Evolutionary conservation across 37 sponge, comb jelly and placozoan genomes (phyloP).

Genomic region (Bolinopsis microptera): DNA sequence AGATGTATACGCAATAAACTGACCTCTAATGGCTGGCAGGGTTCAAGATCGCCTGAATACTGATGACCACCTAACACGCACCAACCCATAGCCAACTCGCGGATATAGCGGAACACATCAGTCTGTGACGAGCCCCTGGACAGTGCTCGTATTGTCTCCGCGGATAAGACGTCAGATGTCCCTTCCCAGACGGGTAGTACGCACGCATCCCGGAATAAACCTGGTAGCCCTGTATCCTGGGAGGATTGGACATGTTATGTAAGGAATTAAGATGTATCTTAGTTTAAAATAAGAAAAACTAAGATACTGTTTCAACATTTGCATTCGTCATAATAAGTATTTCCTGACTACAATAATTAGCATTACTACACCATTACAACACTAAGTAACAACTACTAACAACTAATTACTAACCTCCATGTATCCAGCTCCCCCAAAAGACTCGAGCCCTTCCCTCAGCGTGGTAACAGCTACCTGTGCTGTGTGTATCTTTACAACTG

Average conservation of each 20-base stretch:
- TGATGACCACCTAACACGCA: background rate
- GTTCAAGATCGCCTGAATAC: background rate
- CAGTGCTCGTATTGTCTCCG: constrained; percentile 81
- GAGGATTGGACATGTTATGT: background rate
- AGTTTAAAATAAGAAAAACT: too few relatives aligned
- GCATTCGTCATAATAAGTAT: too few relatives aligned
- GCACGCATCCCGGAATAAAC: constrained; percentile 85
- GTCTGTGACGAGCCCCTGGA: background rate
- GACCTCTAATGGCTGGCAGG: background rate
- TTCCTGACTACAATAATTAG: background rate
- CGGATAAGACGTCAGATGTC: constrained; percentile 86
- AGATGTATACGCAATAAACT: too few relatives aligned
- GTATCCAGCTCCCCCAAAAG: constrained; percentile 95
- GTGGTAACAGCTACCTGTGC: constrained; percentile 81
- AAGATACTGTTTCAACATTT: too few relatives aligned
- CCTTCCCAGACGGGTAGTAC: constrained; percentile 98
- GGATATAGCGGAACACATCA: background rate
- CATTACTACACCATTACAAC: background rate
- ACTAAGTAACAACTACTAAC: too few relatives aligned
- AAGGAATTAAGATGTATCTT: too few relatives aligned
- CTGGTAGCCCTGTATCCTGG: constrained; percentile 87
- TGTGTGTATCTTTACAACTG: constrained; percentile 90
- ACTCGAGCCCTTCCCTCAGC: constrained; percentile 88
- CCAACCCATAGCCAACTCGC: background rate
- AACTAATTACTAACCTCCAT: constrained; percentile 80